A percentile compares a stretch with the other conserved stretches of the same genome.
Conservation (phyloP, 2,888 invertebrate genomes). For the Callyntrura sp. region DNA sequence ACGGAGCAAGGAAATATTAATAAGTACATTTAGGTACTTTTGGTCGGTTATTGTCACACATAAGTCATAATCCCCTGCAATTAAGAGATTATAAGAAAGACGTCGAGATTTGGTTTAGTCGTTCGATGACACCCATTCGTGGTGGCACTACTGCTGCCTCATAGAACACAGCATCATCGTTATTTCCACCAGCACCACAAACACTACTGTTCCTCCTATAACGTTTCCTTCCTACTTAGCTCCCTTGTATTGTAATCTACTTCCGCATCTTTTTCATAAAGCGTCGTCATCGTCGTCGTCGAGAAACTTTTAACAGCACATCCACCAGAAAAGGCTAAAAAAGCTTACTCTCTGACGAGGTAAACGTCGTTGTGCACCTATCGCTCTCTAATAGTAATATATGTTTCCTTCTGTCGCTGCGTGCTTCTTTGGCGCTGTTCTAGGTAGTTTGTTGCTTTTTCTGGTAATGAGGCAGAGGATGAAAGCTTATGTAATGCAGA, state of each 20-base stretch:
- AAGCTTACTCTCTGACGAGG: background rate
- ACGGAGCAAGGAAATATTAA: no score
- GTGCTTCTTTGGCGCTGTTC: slow-evolving; percentile 5
- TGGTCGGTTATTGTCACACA: no score
- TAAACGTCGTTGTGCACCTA: background rate
- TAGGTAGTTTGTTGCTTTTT: slow-evolving; percentile 12
- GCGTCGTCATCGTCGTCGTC: no score
- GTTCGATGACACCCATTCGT: no score
- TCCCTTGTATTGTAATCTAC: slow-evolving; percentile 74
- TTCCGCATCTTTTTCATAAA: slow-evolving; percentile 75
- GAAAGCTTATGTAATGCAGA: slow-evolving; percentile 62
- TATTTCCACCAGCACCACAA: background rate
- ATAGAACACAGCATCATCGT: slow-evolving; percentile 20
- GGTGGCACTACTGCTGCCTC: background rate
- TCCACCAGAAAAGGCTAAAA: background rate
- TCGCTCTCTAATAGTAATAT: background rate
- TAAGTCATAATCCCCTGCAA: no score
- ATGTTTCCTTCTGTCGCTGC: background rate
- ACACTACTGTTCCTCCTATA: background rate
- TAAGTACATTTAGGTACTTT: no score
- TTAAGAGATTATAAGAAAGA: no score
- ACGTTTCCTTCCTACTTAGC: slow-evolving; percentile 18
- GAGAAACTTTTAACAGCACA: slow-evolving; percentile 40
- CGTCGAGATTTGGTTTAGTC: no score
- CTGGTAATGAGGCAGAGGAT: slow-evolving; percentile 20